Conservation (phyloP, 2,113 vertebrate genomes). For the Phaethornis superciliosus region DNA sequence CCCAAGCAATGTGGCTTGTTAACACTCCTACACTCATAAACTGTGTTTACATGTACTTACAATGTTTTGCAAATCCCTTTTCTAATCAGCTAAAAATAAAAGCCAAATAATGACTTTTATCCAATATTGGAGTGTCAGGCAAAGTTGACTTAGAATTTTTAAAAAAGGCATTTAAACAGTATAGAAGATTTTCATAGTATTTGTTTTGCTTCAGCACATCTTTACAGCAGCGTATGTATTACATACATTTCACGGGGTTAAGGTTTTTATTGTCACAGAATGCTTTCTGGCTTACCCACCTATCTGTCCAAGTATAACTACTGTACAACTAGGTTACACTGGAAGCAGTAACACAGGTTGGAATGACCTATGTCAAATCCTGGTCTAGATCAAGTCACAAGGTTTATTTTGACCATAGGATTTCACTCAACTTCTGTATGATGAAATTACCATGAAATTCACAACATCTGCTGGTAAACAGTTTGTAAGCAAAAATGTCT, state of each 20-base stretch:
- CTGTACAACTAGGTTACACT: not conserved
- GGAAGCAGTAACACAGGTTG: not conserved
- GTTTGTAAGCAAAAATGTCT: slow-evolving; percentile 12
- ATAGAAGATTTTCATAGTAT: not conserved
- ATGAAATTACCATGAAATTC: not conserved
- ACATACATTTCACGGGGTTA: not conserved
- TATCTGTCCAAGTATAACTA: not conserved
- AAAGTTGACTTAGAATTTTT: slow-evolving; percentile 16
- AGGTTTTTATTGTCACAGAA: not conserved
- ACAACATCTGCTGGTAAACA: not conserved
- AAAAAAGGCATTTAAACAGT: not conserved
- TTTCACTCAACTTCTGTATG: not conserved
- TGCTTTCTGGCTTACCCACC: not conserved
- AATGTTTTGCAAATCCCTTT: not conserved
- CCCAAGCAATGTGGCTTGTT: slow-evolving; percentile 58
- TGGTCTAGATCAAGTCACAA: not conserved
- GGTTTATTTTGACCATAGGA: not conserved
- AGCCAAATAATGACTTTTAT: not conserved
- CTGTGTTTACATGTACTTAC: slow-evolving; percentile 37
- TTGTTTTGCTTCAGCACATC: not conserved
- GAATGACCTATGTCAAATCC: not conserved
- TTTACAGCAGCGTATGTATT: not conserved
- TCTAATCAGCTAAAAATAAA: slow-evolving; percentile 56
- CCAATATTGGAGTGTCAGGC: not conserved
- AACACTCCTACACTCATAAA: slow-evolving; percentile 64